Evolutionary conservation across 2,113 vertebrate genomes (phyloP), one percentile per base, ranked within the genome.

Genomic region (Mesembrinibis cayennensis): DNA sequence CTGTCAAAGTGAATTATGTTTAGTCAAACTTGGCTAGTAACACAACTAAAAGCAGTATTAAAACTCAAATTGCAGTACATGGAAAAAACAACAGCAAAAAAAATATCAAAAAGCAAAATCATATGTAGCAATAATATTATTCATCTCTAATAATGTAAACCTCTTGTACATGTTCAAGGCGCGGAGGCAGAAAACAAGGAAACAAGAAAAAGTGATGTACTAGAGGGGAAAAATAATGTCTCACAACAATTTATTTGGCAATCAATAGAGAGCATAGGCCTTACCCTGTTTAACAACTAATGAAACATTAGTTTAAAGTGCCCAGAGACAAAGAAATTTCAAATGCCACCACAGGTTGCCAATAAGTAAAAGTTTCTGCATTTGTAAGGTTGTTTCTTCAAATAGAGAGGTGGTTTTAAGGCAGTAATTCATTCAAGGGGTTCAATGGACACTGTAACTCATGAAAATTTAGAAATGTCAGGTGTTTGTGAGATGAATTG

Each of bases 1-100:
- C 49, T 92, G 81, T 96, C 80, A 97, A 95, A 93, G 49, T 7
- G 61, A 97, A 95, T 95, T 97, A 81, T 65, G 91, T 92, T 96
- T 96, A 96, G 50, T 78, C 47, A 96, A 91, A 52, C 36, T 49
- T 96, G 50, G 56, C 52, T 95, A 94, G 92, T 90, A 70, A 44
- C 8, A 11, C 29, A 95, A 34, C 58, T 79, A 93, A 97, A 96
- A 95, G 4, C 32, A 88, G 5, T 52, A 87, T 58, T 97, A 85
- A 98, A 97, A 97, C 95, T 93, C 62, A 89, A 95, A 97, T 89
- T 34, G 14, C 16, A 97, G 76, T 81, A 45, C 7, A 66, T 38
- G 5, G 8, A 9, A 93, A 73, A 80, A 78, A 22, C 1, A 87
- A 53, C 11, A 63, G 1, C 2, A 44, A 21, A 34, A 72, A 55